phyloP scores from a whole-genome alignment of 2,113 vertebrate species.

The Calidris pugnax region DNA sequence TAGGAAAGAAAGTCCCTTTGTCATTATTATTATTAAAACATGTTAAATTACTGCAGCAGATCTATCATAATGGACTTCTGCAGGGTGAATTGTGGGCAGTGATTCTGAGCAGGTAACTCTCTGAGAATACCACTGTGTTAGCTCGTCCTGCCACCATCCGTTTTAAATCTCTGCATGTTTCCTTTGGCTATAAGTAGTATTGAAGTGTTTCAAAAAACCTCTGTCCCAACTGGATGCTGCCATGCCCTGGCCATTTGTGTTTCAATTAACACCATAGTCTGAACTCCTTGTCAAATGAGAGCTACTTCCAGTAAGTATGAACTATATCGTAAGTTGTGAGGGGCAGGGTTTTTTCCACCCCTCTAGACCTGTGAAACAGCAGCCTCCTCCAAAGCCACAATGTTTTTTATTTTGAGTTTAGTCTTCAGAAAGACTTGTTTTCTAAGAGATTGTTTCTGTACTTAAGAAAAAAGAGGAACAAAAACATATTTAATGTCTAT shows the following conservation, averaged over 20 bases:
- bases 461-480: constrained; percentile 31
- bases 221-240: constrained; percentile 5
- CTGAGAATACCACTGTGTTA: background rate
- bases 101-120: background rate
- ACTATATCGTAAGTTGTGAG: background rate
- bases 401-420: constrained; percentile 29
- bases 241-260: background rate
- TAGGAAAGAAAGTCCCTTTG: background rate
- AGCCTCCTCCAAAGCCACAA: background rate
- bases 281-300: constrained; percentile 12
- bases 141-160: background rate
- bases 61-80: background rate
- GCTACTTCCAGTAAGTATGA: background rate
- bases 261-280: constrained; percentile 22
- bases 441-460: constrained; percentile 4
- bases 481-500: background rate
- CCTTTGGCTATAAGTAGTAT: background rate
- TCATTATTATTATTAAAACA: background rate
- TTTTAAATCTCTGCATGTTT: background rate
- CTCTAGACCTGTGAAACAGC: background rate
- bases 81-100: background rate
- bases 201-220: background rate
- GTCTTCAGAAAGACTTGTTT: constrained; percentile 49
- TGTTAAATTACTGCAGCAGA: background rate
- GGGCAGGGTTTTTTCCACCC: background rate